phyloP scores from a whole-genome alignment of 2,113 vertebrate genomes.

The Pterocles orientalis region DNA sequence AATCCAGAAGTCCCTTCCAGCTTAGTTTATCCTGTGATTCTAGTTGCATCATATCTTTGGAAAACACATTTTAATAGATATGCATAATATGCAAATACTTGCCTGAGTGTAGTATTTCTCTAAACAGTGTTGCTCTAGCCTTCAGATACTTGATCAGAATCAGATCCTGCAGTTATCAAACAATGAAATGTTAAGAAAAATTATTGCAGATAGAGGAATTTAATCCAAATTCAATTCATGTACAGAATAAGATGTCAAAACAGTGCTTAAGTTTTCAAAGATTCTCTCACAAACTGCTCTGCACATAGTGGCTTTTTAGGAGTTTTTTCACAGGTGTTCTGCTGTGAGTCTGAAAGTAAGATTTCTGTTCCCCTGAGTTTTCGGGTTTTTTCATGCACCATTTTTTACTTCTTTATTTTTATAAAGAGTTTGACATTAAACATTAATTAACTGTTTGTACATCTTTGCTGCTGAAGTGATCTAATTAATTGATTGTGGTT shows the following conservation, averaged over 20 bases:
- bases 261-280: neutral
- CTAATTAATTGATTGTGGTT: constrained; percentile 31
- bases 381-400: neutral
- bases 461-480: neutral
- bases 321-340: neutral
- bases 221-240: neutral
- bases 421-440: constrained; percentile 3
- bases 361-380: neutral
- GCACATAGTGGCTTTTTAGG: neutral
- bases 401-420: neutral
- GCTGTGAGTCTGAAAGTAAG: neutral
- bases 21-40: neutral
- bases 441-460: constrained; percentile 31
- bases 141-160: neutral
- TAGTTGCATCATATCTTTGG: neutral
- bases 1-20: neutral
- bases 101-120: neutral
- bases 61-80: neutral
- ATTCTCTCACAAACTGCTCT: neutral
- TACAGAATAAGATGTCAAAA: neutral
- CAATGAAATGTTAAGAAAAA: neutral
- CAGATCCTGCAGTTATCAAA: neutral
- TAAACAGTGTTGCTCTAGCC: neutral
- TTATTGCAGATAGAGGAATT: neutral
- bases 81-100: neutral